Conservation (phyloP, 2,113 vertebrate genomes). For the Tragelaphus imberbis region DNA sequence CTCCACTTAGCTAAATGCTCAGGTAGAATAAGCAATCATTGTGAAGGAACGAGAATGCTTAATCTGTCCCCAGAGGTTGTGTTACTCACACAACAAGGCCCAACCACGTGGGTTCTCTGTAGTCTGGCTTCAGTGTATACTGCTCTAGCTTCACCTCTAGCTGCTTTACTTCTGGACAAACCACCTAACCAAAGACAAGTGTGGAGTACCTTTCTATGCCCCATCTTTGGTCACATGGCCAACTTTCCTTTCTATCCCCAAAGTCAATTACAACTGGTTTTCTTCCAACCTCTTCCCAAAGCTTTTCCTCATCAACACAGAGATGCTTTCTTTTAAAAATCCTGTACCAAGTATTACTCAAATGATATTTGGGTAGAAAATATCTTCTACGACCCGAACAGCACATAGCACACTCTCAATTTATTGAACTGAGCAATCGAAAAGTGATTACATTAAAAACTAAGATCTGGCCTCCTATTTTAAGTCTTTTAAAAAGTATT, state of each 20-base stretch:
- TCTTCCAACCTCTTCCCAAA: not conserved
- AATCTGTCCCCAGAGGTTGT: not conserved
- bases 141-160: not conserved
- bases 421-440: not conserved
- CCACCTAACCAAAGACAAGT: not conserved
- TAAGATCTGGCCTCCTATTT: not conserved
- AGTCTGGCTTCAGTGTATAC: not conserved
- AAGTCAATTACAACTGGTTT: not conserved
- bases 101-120: not conserved
- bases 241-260: not conserved
- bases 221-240: not conserved
- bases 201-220: not conserved
- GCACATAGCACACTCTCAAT: not conserved
- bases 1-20: not conserved
- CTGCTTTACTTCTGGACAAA: not conserved
- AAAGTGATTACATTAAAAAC: not conserved
- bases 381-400: not conserved
- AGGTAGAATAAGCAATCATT: not conserved
- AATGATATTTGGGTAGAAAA: not conserved
- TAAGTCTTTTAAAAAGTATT: not conserved
- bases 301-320: not conserved
- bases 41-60: not conserved
- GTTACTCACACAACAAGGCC: not conserved
- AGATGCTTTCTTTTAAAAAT: not conserved
- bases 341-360: not conserved